Base-by-base conservation (phyloP, 2,113 vertebrate species). In the Cheilinus undulatus region DNA sequence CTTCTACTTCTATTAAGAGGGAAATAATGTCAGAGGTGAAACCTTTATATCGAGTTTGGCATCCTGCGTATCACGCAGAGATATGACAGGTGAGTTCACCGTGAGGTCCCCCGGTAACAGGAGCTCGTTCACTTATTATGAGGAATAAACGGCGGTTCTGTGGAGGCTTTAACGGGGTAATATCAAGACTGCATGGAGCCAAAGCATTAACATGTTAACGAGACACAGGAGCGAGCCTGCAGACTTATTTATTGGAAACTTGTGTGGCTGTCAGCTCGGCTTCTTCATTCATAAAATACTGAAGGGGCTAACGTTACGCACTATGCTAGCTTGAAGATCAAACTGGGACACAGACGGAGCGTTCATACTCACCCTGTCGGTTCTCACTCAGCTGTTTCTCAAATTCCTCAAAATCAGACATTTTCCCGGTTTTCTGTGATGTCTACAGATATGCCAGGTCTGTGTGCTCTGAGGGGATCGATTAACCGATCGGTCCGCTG, bases 351-450 rank as follows among this genome's bases (percentile, higher is more conserved):
- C 49, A 23, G 26, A 40, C 36, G 11, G 24, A 38, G 3, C 3
- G 26, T 17, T 12, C 1, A 17, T 3, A 15, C 82, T 87, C 67
- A 93, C 92, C 93, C 86, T 93, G 93, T 27, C 91, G 90, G 50
- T 94, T 94, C 57, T 93, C 91, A 58, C 89, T 92, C 58, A 94
- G 83, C 80, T 94, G 93, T 20, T 93, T 94, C 82, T 94, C 93
- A 75, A 94, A 94, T 88, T 94, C 93, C 52, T 94, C 93, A 51
- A 94, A 94, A 61, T 94, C 93, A 19, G 92, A 92, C 93, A 94
- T 94, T 5, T 1, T 27, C 0, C 0, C 36, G 4, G 40, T 3
- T 7, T 1, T 22, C 1, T n/a, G 64, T 1, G 14, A 34, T 11
- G 32, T 11, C 11, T 3, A 3, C 12, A 56, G 23, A 53, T 0